Percentiles rank a stretch among this genome's conserved stretches.
Evolutionary conservation across 2,113 vertebrate genomes (phyloP).

Genomic region (Cinclus cinclus): DNA sequence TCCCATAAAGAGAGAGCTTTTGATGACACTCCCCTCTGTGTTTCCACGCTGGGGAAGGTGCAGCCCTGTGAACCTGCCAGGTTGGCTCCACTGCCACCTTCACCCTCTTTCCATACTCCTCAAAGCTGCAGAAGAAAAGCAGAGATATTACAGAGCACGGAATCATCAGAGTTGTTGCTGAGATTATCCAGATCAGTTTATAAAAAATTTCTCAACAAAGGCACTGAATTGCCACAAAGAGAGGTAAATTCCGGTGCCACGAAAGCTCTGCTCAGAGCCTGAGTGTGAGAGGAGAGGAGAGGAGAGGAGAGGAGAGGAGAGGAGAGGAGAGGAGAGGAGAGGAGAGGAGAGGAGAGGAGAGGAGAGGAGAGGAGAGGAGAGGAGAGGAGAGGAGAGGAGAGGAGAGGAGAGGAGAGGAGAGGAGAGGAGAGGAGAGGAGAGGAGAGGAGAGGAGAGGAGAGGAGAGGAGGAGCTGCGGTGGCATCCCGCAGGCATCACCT

Average conservation of each 20-base stretch:
- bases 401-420: no score
- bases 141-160: background rate
- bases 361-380: background rate
- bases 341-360: no score
- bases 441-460: no score
- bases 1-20: background rate
- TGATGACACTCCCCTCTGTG: background rate
- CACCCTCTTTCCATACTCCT: background rate
- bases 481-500: background rate
- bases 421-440: no score
- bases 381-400: no score
- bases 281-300: background rate
- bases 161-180: rapidly evolving
- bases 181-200: background rate
- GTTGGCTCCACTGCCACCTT: background rate
- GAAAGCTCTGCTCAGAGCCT: rapidly evolving
- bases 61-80: background rate
- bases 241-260: rapidly evolving
- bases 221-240: background rate
- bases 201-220: background rate
- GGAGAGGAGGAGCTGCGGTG: rapidly evolving
- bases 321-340: no score
- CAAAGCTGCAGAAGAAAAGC: background rate
- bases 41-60: background rate
- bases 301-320: no score